These are phyloP conservation scores for Alethe diademata DNA, from an alignment of 2,113 vertebrate species.

Conservation along the genomic window DNA sequence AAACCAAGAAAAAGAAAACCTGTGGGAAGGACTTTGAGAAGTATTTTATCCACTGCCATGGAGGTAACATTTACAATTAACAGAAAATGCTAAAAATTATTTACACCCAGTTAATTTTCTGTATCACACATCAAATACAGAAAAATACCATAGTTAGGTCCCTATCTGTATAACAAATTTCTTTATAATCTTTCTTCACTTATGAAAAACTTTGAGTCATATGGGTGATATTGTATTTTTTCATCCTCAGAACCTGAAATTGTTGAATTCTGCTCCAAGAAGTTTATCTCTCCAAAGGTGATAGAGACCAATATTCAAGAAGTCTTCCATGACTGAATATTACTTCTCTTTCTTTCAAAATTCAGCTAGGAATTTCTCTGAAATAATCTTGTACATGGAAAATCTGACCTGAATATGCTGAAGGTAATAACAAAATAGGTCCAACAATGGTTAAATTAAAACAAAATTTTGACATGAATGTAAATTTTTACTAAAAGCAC, in stretches of 20 bases:
- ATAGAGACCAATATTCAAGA: neutral
- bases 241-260: neutral
- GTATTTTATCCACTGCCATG: neutral
- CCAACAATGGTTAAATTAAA: neutral
- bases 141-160: neutral
- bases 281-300: neutral
- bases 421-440: neutral
- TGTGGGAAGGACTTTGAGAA: neutral
- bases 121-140: neutral
- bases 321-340: neutral
- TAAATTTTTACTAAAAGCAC: neutral
- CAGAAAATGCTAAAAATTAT: neutral
- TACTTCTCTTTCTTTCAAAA: neutral
- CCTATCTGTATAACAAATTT: neutral
- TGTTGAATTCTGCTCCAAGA: neutral
- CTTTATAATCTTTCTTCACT: neutral
- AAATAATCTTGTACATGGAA: neutral
- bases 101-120: neutral
- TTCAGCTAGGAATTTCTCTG: neutral
- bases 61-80: neutral
- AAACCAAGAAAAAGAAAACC: neutral
- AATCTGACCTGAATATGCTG: neutral
- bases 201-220: neutral
- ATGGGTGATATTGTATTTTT: neutral
- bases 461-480: neutral